A percentile compares a stretch with the other conserved stretches of the same genome.
These are phyloP conservation scores for Heterodera schachtii DNA, from an alignment of 1,140 invertebrate genomes.

Conservation along the genomic window DNA sequence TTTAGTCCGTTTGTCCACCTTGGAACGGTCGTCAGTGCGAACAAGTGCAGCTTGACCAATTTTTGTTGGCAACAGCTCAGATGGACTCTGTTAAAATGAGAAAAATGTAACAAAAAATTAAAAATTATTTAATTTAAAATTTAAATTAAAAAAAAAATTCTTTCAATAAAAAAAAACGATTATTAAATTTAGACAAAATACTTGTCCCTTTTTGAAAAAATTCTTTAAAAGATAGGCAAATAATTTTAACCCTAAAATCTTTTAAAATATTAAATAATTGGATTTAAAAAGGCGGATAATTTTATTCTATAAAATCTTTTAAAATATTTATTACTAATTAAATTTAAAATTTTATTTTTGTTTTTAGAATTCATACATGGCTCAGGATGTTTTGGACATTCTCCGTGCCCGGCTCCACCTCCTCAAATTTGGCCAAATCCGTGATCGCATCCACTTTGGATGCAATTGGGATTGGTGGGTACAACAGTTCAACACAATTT, in stretches of 20 bases:
- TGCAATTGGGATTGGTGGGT: slow-evolving; percentile 53
- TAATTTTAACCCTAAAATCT: too few relatives aligned
- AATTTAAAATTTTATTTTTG: neutral
- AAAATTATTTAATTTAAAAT: too few relatives aligned
- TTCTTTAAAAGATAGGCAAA: too few relatives aligned
- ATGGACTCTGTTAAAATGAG: slow-evolving; percentile 46
- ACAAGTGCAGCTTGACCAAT: slow-evolving; percentile 60
- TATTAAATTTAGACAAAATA: too few relatives aligned
- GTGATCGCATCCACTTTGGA: slow-evolving; percentile 37
- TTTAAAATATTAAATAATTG: too few relatives aligned
- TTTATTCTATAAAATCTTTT: too few relatives aligned
- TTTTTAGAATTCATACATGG: slow-evolving; percentile 15
- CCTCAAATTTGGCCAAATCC: slow-evolving; percentile 32
- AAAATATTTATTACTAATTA: too few relatives aligned
- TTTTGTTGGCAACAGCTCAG: slow-evolving; percentile 49
- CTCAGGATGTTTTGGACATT: slow-evolving; percentile 19
- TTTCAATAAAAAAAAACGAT: too few relatives aligned
- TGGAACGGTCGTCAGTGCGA: slow-evolving; percentile 71
- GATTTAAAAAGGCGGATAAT: too few relatives aligned
- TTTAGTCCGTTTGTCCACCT: slow-evolving; percentile 7
- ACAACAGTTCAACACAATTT: slow-evolving; percentile 66
- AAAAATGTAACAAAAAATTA: too few relatives aligned
- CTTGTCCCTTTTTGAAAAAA: too few relatives aligned
- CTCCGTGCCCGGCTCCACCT: slow-evolving; percentile 31
- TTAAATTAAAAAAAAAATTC: too few relatives aligned